These are phyloP conservation scores for Pluvianellus socialis DNA, from an alignment of 2,113 vertebrate species.

Conservation along the genomic window DNA sequence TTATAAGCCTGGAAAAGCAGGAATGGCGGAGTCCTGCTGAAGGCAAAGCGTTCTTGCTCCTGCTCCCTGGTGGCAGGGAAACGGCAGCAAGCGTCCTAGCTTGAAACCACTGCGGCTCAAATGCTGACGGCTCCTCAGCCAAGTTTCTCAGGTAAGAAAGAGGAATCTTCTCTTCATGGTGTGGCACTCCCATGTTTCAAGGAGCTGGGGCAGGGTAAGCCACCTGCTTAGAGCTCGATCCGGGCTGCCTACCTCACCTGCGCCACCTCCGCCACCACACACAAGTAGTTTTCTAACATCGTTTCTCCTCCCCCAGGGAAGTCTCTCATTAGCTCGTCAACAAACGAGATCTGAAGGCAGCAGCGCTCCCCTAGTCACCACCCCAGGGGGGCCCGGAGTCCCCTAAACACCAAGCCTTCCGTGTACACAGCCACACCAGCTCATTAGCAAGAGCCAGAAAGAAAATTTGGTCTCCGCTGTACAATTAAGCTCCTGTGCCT, in stretches of 20 bases:
- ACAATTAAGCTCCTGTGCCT: rapidly evolving
- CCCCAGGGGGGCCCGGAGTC: background rate
- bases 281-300: background rate
- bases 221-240: background rate
- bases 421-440: background rate
- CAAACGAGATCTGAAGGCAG: background rate
- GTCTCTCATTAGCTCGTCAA: background rate
- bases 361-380: background rate
- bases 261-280: background rate
- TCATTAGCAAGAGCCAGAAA: background rate
- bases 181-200: background rate
- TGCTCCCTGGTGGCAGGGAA: background rate
- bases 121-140: background rate
- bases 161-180: rapidly evolving
- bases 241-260: background rate
- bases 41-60: rapidly evolving
- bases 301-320: background rate
- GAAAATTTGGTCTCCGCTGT: background rate
- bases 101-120: background rate
- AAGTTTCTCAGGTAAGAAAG: background rate
- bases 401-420: rapidly evolving
- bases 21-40: rapidly evolving
- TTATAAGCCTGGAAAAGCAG: background rate
- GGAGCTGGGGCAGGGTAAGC: background rate
- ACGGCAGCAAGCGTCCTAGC: background rate